A percentile compares a stretch with the other conserved stretches of the same genome.
Evolutionary conservation across 2,113 vertebrate species (phyloP).

Genomic region (Actenoides lindsayi): DNA sequence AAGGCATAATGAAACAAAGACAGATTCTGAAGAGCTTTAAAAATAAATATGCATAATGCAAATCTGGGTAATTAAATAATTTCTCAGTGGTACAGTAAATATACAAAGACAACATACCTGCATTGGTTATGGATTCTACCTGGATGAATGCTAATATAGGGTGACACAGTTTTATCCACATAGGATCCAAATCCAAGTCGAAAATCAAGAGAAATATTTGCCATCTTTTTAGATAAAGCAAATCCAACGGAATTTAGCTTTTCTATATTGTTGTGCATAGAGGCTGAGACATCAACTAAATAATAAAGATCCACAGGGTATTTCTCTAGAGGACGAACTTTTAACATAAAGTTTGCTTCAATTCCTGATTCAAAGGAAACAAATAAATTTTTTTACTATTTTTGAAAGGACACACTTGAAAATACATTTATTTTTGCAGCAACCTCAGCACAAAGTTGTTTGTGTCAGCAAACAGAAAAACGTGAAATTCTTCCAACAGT

Average conservation of each 20-base stretch:
- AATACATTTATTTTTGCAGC: neutral
- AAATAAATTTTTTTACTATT: constrained; percentile 3
- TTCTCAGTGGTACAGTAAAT: neutral
- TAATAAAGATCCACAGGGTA: constrained; percentile 98
- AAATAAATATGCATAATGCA: neutral
- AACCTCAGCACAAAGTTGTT: neutral
- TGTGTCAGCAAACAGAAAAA: constrained; percentile 2
- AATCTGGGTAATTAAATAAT: neutral
- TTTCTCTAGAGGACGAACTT: constrained; percentile 86
- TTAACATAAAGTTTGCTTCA: constrained; percentile 86
- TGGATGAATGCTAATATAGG: constrained; percentile 94
- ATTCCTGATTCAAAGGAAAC: constrained; percentile 80
- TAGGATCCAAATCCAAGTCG: constrained; percentile 96
- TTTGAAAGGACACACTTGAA: constrained; percentile 14
- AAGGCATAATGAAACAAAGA: neutral
- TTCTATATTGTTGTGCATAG: constrained; percentile 95
- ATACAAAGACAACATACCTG: constrained; percentile 78
- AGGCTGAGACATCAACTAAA: constrained; percentile 96
- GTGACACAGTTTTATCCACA: constrained; percentile 97
- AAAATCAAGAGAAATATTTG: constrained; percentile 89
- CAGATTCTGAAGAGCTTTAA: neutral
- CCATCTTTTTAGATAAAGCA: constrained; percentile 91
- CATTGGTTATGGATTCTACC: constrained; percentile 95
- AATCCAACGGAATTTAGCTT: constrained; percentile 90
- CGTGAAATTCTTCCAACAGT: neutral